Base-by-base conservation (phyloP, 2,797 vertebrate species). In the Falco biarmicus region DNA sequence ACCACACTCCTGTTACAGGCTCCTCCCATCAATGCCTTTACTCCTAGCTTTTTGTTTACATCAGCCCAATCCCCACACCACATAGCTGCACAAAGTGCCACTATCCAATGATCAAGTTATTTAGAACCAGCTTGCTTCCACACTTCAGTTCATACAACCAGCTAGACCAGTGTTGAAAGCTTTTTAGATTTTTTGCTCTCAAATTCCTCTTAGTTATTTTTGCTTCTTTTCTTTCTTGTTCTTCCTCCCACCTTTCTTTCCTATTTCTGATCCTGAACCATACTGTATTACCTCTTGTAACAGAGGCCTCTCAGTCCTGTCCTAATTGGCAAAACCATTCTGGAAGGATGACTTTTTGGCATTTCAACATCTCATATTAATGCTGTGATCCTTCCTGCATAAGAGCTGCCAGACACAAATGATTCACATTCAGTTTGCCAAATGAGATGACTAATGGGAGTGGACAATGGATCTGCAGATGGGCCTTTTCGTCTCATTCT, bases 281-380 rank as follows among this genome's bases (percentile, higher is more conserved):
- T 78, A 89, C 81, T 81, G 95, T 82, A 91, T 60, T 96, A 47
- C 70, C 69, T 84, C 93, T 84, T 64, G 31, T 90, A 86, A 94
- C 48, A 95, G 83, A 76, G 87, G 59, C 86, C 94, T 93, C 82
- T 91, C 93, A 64, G 70, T 92, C 54, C 80, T 87, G 65, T 95
- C 95, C 86, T 97, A 98, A 98, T 93, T 97, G 95, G 95, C 75
- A 97, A 96, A 97, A 94, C 83, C 86, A 77, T 97, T 90, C 84
- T 5, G 24, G 91, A 95, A 96, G 88, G 93, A 95, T 29, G 50
- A 87, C 89, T 96, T 97, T 90, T 93, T 69, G 96, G 56, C 82
- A 91, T 96, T 97, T 97, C 96, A 93, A 68, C 79, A 95, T 96
- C 82, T 95, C 80, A 76, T 69, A 66, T 80, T 96, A 91, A 74